Conservation (phyloP, 2,797 vertebrate species). For the Pelodytes ibericus region DNA sequence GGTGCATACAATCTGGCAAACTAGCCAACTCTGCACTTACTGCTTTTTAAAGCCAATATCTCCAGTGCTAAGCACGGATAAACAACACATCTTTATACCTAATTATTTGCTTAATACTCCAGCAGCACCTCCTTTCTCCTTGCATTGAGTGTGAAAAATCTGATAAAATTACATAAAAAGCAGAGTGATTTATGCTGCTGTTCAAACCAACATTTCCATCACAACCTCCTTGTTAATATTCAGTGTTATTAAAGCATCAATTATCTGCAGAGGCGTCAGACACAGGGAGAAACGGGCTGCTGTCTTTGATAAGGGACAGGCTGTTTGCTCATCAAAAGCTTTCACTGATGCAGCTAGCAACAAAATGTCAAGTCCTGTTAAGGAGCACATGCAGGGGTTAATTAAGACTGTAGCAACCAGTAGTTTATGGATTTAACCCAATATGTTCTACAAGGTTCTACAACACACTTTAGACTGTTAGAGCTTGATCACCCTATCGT, state of each 20-base stretch:
- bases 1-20: background rate
- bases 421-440: background rate
- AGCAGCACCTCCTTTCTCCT: slow-evolving; percentile 20
- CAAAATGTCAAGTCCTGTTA: slow-evolving; percentile 4
- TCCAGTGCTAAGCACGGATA: background rate
- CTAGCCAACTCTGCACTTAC: background rate
- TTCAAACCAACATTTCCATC: slow-evolving; percentile 41
- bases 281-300: slow-evolving; percentile 54
- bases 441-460: too few relatives aligned
- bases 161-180: slow-evolving; percentile 48
- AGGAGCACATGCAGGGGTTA: slow-evolving; percentile 41
- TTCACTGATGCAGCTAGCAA: slow-evolving; percentile 26
- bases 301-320: slow-evolving; percentile 59
- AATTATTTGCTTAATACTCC: slow-evolving; percentile 32
- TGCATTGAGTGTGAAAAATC: slow-evolving; percentile 8
- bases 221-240: background rate
- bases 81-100: slow-evolving; percentile 24
- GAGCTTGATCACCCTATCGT: too few relatives aligned
- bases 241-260: slow-evolving; percentile 59
- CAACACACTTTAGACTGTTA: too few relatives aligned
- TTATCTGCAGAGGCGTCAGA: slow-evolving; percentile 58
- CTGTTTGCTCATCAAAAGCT: slow-evolving; percentile 51
- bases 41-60: slow-evolving; percentile 7
- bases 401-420: slow-evolving; percentile 27
- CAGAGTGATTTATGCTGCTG: slow-evolving; percentile 52